These are phyloP conservation scores for Actias luna DNA, from an alignment of 2,888 invertebrate species.

Conservation along the genomic window DNA sequence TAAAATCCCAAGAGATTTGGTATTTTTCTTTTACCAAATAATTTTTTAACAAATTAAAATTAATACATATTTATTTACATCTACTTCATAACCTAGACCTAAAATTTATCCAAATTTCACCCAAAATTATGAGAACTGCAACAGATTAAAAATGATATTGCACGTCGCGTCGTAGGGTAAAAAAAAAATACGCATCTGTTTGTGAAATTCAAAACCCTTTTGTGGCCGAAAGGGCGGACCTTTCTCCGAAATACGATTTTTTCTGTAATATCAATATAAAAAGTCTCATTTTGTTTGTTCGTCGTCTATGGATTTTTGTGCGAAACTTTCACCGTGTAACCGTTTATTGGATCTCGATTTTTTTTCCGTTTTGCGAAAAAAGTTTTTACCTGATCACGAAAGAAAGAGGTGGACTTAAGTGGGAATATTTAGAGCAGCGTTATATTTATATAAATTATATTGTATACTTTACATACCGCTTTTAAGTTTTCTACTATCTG, in stretches of 20 bases:
- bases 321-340: slow-evolving; percentile 65
- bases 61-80: too few species aligned
- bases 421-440: slow-evolving; percentile 49
- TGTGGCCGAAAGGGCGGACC: slow-evolving; percentile 49
- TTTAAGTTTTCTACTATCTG: background rate
- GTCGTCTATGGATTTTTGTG: slow-evolving; percentile 52
- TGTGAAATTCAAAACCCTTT: slow-evolving; percentile 76
- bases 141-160: slow-evolving; percentile 19
- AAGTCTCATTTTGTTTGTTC: slow-evolving; percentile 58
- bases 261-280: slow-evolving; percentile 52
- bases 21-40: too few species aligned
- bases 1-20: too few species aligned
- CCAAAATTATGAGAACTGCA: slow-evolving; percentile 25
- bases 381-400: slow-evolving; percentile 40
- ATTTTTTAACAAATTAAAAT: too few species aligned
- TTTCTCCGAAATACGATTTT: slow-evolving; percentile 63
- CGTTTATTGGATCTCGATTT: slow-evolving; percentile 45
- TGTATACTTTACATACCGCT: background rate
- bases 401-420: slow-evolving; percentile 48
- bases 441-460: background rate
- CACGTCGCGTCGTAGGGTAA: slow-evolving; percentile 6
- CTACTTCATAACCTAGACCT: too few species aligned
- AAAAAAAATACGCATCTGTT: slow-evolving; percentile 58
- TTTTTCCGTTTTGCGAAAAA: slow-evolving; percentile 34
- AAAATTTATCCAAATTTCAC: background rate